phyloP scores from a whole-genome alignment of 2,888 invertebrate genomes.

The Caenorhabditis wallacei region DNA sequence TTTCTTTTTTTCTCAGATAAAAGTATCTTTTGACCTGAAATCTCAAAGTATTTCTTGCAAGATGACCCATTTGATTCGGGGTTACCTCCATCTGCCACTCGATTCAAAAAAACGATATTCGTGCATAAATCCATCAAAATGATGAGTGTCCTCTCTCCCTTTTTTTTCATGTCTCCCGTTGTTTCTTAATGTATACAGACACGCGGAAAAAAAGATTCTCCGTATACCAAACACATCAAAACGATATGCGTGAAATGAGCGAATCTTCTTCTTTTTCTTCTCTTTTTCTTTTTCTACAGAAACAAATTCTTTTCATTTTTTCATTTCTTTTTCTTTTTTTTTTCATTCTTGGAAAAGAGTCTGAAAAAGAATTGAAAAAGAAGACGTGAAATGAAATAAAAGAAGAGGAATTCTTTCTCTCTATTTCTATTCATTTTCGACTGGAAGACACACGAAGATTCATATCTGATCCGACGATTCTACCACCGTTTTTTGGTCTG shows the following conservation, averaged over 20 bases:
- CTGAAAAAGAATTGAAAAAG: neutral
- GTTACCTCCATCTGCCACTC: slow-evolving; percentile 16
- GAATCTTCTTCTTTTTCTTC: slow-evolving; percentile 9
- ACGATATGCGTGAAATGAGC: slow-evolving; percentile 56
- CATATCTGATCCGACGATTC: slow-evolving; percentile 33
- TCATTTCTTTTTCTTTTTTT: neutral
- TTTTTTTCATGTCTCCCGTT: slow-evolving; percentile 31
- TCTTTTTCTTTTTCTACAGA: neutral
- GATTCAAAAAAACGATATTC: slow-evolving; percentile 22
- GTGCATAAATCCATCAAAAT: slow-evolving; percentile 45
- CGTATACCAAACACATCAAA: slow-evolving; percentile 53
- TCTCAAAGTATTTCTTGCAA: slow-evolving; percentile 8
- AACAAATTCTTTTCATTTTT: neutral
- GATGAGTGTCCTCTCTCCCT: slow-evolving; percentile 22
- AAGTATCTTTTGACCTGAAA: neutral
- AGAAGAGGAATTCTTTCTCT: slow-evolving; percentile 7
- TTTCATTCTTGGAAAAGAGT: slow-evolving; percentile 27
- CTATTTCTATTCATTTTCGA: neutral
- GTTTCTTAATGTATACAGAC: slow-evolving; percentile 43
- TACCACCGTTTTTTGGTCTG: slow-evolving; percentile 33
- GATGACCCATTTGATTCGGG: slow-evolving; percentile 32
- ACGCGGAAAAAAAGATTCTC: slow-evolving; percentile 14
- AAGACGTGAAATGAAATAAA: slow-evolving; percentile 12
- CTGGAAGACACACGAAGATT: slow-evolving; percentile 12
- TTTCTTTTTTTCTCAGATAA: neutral